Conservation (phyloP, 2,888 invertebrate genomes). For the Epinotia bilunana region DNA sequence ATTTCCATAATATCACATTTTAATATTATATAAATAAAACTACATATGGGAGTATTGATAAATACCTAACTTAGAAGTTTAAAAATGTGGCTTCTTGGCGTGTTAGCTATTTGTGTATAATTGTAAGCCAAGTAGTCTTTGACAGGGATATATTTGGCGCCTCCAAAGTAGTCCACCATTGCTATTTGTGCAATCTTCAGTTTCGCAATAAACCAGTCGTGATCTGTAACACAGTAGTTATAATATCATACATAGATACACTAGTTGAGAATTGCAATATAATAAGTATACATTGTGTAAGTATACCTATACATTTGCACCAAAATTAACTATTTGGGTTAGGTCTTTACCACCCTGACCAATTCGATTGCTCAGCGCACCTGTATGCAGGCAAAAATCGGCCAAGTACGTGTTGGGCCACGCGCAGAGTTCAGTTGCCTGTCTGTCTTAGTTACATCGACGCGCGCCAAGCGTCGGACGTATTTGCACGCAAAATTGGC, state of each 20-base stretch:
- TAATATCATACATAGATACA: not conserved
- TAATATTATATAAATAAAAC: not conserved
- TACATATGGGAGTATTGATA: not conserved
- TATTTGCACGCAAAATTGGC: too few relatives aligned
- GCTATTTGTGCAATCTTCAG: slow-evolving; percentile 89
- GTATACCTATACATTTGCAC: too few relatives aligned
- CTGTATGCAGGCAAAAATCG: too few relatives aligned
- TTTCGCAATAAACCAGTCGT: slow-evolving; percentile 91
- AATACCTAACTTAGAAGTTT: slow-evolving; percentile 1
- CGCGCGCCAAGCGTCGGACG: too few relatives aligned
- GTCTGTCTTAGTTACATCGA: too few relatives aligned
- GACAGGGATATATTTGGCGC: slow-evolving; percentile 87
- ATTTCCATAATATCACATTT: slow-evolving; percentile 43
- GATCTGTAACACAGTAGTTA: slow-evolving; percentile 82
- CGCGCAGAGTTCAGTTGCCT: too few relatives aligned
- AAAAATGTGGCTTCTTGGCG: slow-evolving; percentile 30
- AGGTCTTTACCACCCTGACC: too few relatives aligned
- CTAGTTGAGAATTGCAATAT: too few relatives aligned
- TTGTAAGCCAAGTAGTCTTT: slow-evolving; percentile 86
- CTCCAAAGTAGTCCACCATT: slow-evolving; percentile 92
- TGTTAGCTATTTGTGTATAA: slow-evolving; percentile 68
- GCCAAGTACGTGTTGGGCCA: too few relatives aligned
- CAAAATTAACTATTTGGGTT: too few relatives aligned
- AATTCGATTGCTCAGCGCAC: too few relatives aligned
- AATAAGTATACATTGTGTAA: too few relatives aligned